These are phyloP conservation scores for Arctopsyche grandis DNA, from an alignment of 1,140 invertebrate genomes.

Conservation along the genomic window DNA sequence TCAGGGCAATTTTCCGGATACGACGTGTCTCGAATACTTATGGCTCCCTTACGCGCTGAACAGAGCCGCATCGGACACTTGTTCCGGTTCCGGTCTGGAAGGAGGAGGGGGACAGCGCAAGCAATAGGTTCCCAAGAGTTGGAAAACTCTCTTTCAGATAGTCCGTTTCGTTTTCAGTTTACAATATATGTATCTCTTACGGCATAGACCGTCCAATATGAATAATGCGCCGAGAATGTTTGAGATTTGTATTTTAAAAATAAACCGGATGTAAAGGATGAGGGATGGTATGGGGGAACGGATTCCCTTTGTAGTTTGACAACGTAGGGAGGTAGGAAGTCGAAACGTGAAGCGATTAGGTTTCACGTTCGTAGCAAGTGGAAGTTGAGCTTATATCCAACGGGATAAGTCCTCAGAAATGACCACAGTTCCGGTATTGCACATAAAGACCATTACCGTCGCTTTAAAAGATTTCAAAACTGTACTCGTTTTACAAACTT, in stretches of 20 bases:
- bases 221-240: background rate
- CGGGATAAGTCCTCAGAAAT: background rate
- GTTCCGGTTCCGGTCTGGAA: background rate
- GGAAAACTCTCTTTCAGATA: too few relatives aligned
- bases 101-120: too few relatives aligned
- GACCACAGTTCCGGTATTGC: background rate
- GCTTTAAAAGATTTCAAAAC: too few relatives aligned
- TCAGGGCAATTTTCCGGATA: conserved; percentile 54
- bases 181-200: too few relatives aligned
- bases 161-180: too few relatives aligned
- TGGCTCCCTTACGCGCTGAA: conserved; percentile 2
- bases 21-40: conserved; percentile 53
- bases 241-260: background rate
- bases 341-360: background rate
- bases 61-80: conserved; percentile 40
- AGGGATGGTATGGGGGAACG: background rate
- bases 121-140: too few relatives aligned
- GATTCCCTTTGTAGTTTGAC: background rate
- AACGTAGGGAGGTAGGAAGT: background rate
- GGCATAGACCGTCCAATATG: background rate
- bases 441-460: background rate
- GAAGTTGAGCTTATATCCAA: too few relatives aligned
- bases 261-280: background rate
- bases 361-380: too few relatives aligned
- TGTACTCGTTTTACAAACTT: too few relatives aligned